These are phyloP conservation scores for Drosophila rellima DNA, from an alignment of 2,888 invertebrate species.

Conservation along the genomic window DNA sequence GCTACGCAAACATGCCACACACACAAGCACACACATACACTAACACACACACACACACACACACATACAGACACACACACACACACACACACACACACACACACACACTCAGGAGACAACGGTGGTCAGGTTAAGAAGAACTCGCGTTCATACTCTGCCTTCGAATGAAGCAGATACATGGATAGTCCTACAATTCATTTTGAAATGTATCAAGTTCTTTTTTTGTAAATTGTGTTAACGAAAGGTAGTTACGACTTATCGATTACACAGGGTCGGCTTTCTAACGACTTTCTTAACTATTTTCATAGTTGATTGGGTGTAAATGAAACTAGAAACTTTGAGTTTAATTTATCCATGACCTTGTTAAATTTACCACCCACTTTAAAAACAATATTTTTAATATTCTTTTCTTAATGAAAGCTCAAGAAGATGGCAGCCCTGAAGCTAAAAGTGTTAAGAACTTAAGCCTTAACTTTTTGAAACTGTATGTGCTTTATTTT, in stretches of 20 bases:
- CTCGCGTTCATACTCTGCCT: constrained; percentile 6
- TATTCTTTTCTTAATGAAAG: not conserved
- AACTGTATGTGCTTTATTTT: too few species aligned
- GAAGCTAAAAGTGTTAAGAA: not conserved
- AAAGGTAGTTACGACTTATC: not conserved
- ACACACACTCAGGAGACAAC: constrained; percentile 3
- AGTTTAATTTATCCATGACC: not conserved
- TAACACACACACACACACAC: constrained; percentile 24
- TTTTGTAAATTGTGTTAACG: not conserved
- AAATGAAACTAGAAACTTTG: not conserved
- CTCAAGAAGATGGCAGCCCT: not conserved
- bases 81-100: constrained; percentile 6
- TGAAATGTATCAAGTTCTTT: constrained; percentile 1
- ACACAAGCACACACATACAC: constrained; percentile 18
- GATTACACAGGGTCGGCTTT: not conserved
- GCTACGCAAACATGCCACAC: constrained; percentile 40
- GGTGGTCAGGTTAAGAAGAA: constrained; percentile 26
- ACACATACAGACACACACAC: constrained; percentile 12
- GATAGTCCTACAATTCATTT: not conserved
- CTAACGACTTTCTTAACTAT: not conserved
- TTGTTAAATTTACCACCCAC: not conserved
- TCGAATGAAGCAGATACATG: too few species aligned
- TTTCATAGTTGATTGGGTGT: not conserved
- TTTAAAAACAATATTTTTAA: not conserved
- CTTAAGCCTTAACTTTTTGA: too few species aligned